Evolutionary conservation across 2,797 vertebrate genomes (phyloP), one percentile per base, ranked within the genome.

Genomic region (Hypotaenidia okinawae): DNA sequence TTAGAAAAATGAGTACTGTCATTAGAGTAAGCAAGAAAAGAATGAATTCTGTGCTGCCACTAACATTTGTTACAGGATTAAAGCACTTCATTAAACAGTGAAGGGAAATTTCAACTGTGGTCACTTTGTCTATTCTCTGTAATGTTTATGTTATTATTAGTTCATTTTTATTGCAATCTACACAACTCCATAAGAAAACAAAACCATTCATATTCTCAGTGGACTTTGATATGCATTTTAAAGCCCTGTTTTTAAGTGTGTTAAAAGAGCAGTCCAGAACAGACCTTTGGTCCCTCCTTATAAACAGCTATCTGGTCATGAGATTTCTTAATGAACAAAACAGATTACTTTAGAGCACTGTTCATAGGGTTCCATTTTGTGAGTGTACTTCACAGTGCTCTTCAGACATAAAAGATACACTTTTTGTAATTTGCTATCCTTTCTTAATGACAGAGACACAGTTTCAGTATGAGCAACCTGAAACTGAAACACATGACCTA

Each of bases 251-350:
- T 85, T 66, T 6, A 59, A 80, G 27, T 11, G 1, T n/a, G 4
- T 43, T 75, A 25, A 35, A 74, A 87, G 21, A 73, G 8, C 5
- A 9, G 25, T 73, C 18, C 49, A 35, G 33, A 75, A 30, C 4
- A 76, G 10, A 55, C 8, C 5, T 79, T 47, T 24, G 18, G 4
- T 59, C 5, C 16, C 3, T 82, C 15, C 9, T 54, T 43, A 19
- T n/a, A 30, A 63, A 49, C 24, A 88, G 19, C 5, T 76, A 4
- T 21, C 21, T 0, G 0, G 16, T 37, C 16, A 18, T 47, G 43
- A 75, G 10, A 62, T 37, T 87, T 68, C 18, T 41, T 32, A 8
- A 27, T 28, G 23, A 57, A 21, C 16, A 43, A 39, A 35, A 8
- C 8, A 43, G 4, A 12, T 79, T 5, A 8, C 12, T 37, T 66